Conservation (phyloP, 2,113 vertebrate genomes). For the Onychostruthus taczanowskii region DNA sequence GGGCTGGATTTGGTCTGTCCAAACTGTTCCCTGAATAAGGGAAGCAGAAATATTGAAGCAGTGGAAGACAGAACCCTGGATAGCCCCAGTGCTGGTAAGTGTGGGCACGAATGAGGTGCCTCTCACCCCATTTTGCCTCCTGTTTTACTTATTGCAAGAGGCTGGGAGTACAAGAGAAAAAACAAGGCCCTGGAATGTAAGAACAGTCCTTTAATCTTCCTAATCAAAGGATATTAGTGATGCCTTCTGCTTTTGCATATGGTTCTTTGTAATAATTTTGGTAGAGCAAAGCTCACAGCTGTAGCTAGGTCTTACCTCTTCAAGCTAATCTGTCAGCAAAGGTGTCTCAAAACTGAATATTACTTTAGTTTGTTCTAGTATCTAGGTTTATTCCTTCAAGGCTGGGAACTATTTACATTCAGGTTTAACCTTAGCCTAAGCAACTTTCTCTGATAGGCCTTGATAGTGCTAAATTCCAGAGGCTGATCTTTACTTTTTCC, state of each 20-base stretch:
- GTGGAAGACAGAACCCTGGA: neutral
- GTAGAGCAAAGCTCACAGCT: neutral
- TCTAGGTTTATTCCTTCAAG: neutral
- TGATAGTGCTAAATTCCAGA: neutral
- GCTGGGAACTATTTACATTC: neutral
- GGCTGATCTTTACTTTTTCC: neutral
- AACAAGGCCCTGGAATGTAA: neutral
- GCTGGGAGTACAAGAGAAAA: neutral
- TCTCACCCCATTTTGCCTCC: neutral
- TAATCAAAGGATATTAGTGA: neutral
- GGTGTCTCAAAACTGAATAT: neutral
- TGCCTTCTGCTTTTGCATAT: neutral
- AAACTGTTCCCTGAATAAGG: neutral
- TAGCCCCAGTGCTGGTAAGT: neutral
- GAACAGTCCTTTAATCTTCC: neutral
- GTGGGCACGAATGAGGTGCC: neutral
- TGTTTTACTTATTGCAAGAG: neutral
- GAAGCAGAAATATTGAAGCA: neutral
- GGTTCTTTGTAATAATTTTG: neutral
- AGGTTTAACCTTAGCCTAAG: neutral
- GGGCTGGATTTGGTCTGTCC: neutral
- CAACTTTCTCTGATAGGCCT: neutral
- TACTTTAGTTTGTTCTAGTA: neutral
- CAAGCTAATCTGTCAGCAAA: neutral
- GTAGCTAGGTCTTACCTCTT: neutral